phyloP scores from a whole-genome alignment of 1,140 invertebrate genomes.

The Heliothis virescens region DNA sequence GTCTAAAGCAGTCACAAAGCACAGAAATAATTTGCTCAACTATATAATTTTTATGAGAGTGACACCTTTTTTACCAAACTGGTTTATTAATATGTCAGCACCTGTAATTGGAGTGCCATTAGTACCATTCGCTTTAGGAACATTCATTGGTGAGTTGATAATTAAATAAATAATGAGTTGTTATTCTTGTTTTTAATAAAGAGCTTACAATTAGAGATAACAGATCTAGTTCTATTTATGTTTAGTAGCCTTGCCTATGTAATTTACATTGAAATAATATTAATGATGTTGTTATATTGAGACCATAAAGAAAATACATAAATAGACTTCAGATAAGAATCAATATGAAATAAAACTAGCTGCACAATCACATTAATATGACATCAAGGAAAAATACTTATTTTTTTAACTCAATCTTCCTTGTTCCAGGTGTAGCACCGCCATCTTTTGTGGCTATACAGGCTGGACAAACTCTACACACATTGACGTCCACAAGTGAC shows the following conservation, averaged over 20 bases:
- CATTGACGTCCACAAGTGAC: conserved; percentile 95
- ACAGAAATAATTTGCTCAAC: conserved; percentile 96
- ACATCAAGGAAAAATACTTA: not conserved
- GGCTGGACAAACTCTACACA: conserved; percentile 97
- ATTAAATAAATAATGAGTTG: not conserved
- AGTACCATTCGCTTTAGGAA: conserved; percentile 97
- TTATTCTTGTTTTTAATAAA: conserved; percentile 15
- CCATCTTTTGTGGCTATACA: conserved; percentile 99
- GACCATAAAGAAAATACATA: no score
- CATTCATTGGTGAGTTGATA: conserved; percentile 91
- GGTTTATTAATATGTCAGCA: conserved; percentile 99
- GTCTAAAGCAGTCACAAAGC: conserved; percentile 94
- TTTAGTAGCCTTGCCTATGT: no score
- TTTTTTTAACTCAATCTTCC: not conserved
- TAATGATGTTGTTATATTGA: no score
- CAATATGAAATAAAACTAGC: no score
- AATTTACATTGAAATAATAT: no score
- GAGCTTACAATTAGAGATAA: not conserved
- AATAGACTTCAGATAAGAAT: no score
- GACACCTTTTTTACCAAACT: conserved; percentile 99
- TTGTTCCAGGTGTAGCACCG: conserved; percentile 95
- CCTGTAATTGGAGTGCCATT: conserved; percentile 98
- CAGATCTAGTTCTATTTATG: not conserved
- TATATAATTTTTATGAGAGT: conserved; percentile 99
- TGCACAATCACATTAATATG: no score